Conservation (phyloP, 2,888 invertebrate species). For the Melinopterus prodromus region DNA sequence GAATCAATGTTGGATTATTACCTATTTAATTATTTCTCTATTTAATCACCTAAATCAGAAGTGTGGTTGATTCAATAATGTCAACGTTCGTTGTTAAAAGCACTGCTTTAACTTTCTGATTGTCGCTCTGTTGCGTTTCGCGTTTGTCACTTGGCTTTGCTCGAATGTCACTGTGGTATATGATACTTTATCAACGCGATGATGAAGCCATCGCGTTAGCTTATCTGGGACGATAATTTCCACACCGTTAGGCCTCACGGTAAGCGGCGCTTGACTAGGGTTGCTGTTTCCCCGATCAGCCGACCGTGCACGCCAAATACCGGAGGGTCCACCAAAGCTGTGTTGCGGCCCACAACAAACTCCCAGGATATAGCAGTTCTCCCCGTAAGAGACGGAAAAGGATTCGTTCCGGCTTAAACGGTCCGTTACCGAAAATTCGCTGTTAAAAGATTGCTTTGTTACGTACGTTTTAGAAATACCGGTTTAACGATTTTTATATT, state of each 20-base stretch:
- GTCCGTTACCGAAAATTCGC: background rate
- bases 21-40: too few species aligned
- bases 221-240: constrained; percentile 59
- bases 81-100: too few species aligned
- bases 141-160: background rate
- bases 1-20: too few species aligned
- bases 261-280: constrained; percentile 48
- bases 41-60: too few species aligned
- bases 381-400: background rate
- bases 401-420: background rate
- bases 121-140: background rate
- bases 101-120: background rate
- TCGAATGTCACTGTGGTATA: background rate
- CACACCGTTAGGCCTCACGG: constrained; percentile 57
- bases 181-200: constrained; percentile 51
- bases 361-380: constrained; percentile 17
- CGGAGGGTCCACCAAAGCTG: background rate
- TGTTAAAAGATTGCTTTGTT: too few species aligned
- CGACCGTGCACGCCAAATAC: constrained; percentile 28
- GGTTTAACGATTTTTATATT: too few species aligned
- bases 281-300: constrained; percentile 41
- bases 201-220: constrained; percentile 58
- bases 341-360: constrained; percentile 31
- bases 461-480: too few species aligned
- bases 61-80: too few species aligned